These are phyloP conservation scores for Nephotettix cincticeps DNA, from an alignment of 1,140 invertebrate genomes.

Conservation along the genomic window DNA sequence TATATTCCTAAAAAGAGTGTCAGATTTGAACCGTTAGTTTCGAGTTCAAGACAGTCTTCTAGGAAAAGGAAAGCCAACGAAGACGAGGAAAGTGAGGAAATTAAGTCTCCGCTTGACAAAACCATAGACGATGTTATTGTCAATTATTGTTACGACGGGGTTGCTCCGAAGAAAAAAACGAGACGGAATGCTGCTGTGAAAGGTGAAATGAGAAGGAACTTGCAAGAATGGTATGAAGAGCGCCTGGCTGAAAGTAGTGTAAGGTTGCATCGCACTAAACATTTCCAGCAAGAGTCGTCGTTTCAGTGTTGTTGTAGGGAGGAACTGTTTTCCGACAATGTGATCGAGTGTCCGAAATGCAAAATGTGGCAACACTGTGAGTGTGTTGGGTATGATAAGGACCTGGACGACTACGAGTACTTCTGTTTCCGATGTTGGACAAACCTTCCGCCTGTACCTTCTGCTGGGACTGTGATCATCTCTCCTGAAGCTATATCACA, in stretches of 20 bases:
- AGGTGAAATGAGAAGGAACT: background rate
- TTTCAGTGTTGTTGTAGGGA: slow-evolving; percentile 20
- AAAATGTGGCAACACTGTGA: slow-evolving; percentile 57
- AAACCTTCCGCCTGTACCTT: slow-evolving; percentile 50
- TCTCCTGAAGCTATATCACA: slow-evolving; percentile 64
- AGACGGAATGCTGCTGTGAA: background rate
- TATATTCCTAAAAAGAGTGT: too few species aligned
- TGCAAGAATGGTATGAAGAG: background rate
- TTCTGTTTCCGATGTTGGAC: slow-evolving; percentile 66
- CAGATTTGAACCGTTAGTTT: too few species aligned
- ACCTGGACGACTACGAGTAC: slow-evolving; percentile 39
- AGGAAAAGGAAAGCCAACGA: background rate
- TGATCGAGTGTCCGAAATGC: slow-evolving; percentile 56
- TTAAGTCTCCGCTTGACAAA: background rate
- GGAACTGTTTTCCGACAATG: slow-evolving; percentile 41
- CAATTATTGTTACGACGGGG: background rate
- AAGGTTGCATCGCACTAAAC: background rate
- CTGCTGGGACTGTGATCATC: slow-evolving; percentile 71
- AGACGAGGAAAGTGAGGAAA: background rate
- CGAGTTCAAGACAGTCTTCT: background rate
- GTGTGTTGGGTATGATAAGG: slow-evolving; percentile 58
- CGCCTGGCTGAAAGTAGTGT: background rate
- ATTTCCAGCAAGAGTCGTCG: background rate
- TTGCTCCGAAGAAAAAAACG: background rate
- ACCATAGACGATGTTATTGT: background rate